Evolutionary conservation across 2,888 invertebrate genomes (phyloP).

Genomic region (Clostera curtula): DNA sequence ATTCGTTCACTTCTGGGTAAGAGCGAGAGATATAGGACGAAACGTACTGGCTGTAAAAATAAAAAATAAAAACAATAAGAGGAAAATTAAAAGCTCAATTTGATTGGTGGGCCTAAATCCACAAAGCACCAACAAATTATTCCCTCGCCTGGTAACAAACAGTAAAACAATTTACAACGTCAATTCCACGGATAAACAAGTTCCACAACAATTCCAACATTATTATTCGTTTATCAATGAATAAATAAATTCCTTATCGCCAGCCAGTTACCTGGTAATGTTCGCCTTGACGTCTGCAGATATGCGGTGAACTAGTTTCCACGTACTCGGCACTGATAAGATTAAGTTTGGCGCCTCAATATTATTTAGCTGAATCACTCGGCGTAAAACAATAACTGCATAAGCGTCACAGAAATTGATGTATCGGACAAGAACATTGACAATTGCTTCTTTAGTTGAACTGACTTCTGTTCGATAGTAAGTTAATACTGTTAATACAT

Average conservation of each 20-base stretch:
- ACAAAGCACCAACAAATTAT: too few relatives aligned
- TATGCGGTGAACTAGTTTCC: slow-evolving; percentile 48
- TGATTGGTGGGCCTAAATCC: too few relatives aligned
- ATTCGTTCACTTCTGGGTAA: too few relatives aligned
- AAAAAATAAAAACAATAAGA: too few relatives aligned
- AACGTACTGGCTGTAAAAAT: too few relatives aligned
- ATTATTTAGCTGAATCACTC: slow-evolving; percentile 21
- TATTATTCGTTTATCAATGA: slow-evolving; percentile 34
- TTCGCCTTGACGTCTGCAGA: slow-evolving; percentile 32
- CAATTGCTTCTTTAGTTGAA: too few relatives aligned
- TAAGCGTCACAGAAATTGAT: too few relatives aligned
- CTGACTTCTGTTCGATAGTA: too few relatives aligned
- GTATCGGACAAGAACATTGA: too few relatives aligned
- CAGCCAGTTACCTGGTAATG: slow-evolving; percentile 35
- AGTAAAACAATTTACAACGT: background rate
- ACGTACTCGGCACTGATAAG: slow-evolving; percentile 34
- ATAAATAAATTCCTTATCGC: slow-evolving; percentile 34
- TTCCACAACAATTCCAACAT: slow-evolving; percentile 26
- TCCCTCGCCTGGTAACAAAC: background rate
- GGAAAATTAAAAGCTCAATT: too few relatives aligned
- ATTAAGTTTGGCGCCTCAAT: slow-evolving; percentile 47
- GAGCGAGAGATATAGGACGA: too few relatives aligned
- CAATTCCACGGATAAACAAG: slow-evolving; percentile 35
- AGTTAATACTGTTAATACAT: too few relatives aligned
- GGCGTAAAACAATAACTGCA: slow-evolving; percentile 7